Evolutionary conservation across 2,113 vertebrate genomes (phyloP).

Genomic region (Podarcis muralis): DNA sequence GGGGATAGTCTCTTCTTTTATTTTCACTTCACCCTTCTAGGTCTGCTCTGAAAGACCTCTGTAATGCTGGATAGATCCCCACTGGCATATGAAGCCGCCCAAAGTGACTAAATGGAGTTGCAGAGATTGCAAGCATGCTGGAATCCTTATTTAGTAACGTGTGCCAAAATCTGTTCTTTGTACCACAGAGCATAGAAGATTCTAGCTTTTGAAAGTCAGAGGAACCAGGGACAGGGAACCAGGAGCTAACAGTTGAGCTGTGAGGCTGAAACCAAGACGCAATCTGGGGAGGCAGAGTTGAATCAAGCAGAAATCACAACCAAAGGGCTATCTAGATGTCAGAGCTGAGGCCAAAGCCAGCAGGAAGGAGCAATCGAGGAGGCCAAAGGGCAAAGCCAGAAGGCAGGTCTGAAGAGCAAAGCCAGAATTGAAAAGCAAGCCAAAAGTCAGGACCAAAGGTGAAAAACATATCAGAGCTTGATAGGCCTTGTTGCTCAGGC

Average conservation of each 20-base stretch:
- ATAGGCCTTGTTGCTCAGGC: neutral
- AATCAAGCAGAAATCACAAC: neutral
- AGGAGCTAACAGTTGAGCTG: neutral
- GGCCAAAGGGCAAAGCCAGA: neutral
- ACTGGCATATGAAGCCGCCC: neutral
- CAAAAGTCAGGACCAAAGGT: neutral
- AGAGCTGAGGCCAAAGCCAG: neutral
- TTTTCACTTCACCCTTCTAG: neutral
- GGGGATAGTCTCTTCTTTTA: neutral
- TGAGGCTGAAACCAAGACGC: neutral
- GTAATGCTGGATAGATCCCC: neutral
- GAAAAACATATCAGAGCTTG: neutral
- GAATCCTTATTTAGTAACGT: neutral
- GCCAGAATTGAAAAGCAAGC: neutral
- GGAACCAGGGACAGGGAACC: neutral
- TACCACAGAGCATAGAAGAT: neutral
- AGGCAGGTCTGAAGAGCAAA: neutral
- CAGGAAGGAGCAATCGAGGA: neutral
- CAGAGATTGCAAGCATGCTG: neutral
- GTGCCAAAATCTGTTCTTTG: neutral
- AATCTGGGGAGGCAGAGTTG: no score
- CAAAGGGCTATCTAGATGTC: neutral
- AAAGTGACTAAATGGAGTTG: neutral
- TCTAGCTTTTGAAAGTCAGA: neutral
- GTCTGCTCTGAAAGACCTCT: no score